These are phyloP conservation scores for Apus apus DNA, from an alignment of 2,113 vertebrate species.

Conservation along the genomic window DNA sequence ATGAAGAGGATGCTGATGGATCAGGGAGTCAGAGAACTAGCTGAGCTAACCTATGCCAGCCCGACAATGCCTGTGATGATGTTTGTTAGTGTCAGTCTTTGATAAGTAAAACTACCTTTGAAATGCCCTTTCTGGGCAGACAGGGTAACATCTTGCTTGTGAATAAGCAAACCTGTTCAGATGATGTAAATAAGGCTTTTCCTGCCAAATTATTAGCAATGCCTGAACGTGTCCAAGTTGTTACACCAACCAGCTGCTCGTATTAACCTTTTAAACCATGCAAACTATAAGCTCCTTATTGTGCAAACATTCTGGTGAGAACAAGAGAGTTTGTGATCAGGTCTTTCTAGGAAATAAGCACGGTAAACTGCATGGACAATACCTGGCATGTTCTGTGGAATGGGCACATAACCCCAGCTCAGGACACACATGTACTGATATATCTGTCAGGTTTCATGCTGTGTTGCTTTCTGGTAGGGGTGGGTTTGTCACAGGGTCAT, in stretches of 20 bases:
- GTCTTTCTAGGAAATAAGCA: neutral
- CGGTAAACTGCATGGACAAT: fast-evolving
- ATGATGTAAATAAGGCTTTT: neutral
- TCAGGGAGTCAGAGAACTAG: neutral
- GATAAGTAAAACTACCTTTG: neutral
- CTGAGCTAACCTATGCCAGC: neutral
- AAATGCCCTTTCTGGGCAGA: neutral
- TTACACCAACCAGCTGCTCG: neutral
- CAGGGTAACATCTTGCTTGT: neutral
- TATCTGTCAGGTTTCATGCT: fast-evolving
- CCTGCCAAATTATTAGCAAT: slow-evolving; percentile 17
- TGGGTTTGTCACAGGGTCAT: neutral
- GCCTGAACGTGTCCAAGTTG: neutral
- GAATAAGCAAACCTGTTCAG: neutral
- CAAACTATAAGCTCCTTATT: neutral
- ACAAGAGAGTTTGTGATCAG: neutral
- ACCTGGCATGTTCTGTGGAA: neutral
- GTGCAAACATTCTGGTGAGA: neutral
- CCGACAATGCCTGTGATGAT: neutral
- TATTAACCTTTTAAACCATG: neutral
- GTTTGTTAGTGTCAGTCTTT: neutral
- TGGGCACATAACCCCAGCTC: fast-evolving
- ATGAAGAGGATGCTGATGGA: neutral
- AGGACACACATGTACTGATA: fast-evolving
- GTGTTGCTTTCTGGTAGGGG: fast-evolving